Percentiles rank a stretch among this genome's conserved stretches.
Conservation (phyloP, 2,888 invertebrate species). For the Teleiodes luculella region DNA sequence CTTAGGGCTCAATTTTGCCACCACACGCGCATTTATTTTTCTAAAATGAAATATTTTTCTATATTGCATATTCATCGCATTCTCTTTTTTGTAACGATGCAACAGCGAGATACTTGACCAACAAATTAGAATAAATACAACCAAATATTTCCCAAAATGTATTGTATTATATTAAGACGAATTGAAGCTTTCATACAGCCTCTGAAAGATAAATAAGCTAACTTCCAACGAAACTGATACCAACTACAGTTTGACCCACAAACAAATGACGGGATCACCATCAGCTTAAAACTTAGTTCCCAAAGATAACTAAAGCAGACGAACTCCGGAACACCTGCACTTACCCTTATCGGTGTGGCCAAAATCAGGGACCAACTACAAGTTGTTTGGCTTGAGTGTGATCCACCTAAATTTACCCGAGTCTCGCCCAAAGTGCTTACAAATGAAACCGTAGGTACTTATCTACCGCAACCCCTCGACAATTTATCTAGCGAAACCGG, state of each 20-base stretch:
- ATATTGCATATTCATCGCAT: too few relatives aligned
- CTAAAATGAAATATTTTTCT: too few relatives aligned
- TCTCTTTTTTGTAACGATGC: too few relatives aligned
- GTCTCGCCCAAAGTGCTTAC: constrained; percentile 26
- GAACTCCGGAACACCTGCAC: constrained; percentile 7
- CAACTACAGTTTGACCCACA: too few relatives aligned
- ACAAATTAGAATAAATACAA: too few relatives aligned
- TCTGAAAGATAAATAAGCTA: too few relatives aligned
- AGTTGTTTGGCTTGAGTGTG: constrained; percentile 21
- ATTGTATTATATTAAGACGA: too few relatives aligned
- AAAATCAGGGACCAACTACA: constrained; percentile 14
- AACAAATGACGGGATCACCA: too few relatives aligned
- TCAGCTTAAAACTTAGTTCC: background rate
- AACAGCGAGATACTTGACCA: too few relatives aligned
- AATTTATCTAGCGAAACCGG: constrained; percentile 51
- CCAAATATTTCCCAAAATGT: too few relatives aligned
- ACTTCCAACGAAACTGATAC: too few relatives aligned
- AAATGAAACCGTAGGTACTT: constrained; percentile 29
- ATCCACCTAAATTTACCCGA: constrained; percentile 25
- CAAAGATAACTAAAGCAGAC: background rate
- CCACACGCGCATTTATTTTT: background rate
- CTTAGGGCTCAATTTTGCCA: background rate
- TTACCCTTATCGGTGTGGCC: constrained; percentile 7
- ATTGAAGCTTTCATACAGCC: too few relatives aligned
- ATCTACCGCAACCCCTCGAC: constrained; percentile 39